Evolutionary conservation across 2,113 vertebrate species (phyloP), one percentile per base, ranked within the genome.

Genomic region (Arvicanthis niloticus): DNA sequence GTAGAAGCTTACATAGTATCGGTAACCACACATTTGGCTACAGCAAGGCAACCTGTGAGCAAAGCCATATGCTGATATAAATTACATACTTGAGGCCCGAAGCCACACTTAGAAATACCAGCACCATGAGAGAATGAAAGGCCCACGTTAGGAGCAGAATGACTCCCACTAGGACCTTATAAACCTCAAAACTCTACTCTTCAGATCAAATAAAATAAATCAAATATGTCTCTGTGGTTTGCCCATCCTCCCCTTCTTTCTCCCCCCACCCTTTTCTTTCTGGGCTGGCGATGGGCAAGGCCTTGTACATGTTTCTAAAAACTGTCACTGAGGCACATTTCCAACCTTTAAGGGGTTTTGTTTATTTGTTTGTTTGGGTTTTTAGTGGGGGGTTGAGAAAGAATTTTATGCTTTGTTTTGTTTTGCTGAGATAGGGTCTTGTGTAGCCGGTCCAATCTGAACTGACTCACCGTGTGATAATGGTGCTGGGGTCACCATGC

Each of bases 1-100:
- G 93, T 96, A 92, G 88, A 93, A 91, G 95, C 11, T 90, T 96
- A n/a, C 22, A 90, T 34, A 81, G 80, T 84, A 76, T 60, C 62
- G 8, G 80, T 70, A 97, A 96, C 53, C 72, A 84, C 73, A 88
- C n/a, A 78, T 97, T 97, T 88, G 45, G 26, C n/a, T 95, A 3
- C 40, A 56, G 80, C 70, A 81, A 95, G 85, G 86, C 85, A 93
- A 91, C 96, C 92, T 89, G 91, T 91, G 90, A 96, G 26, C 31
- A 90, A 76, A 60, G 17, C 62, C 91, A 89, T 85, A 86, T 88
- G 88, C 76, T 93, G 84, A 85, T 60, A 90, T 91, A 92, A 96
- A 96, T 95, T 86, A 93, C 81, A 85, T 82, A 24, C 58, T n/a
- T 68, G 81, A 73, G 92, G 37, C 68, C 89, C 77, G 13, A 9